Conservation (phyloP, 2,113 vertebrate species). For the Serilophus lunatus region DNA sequence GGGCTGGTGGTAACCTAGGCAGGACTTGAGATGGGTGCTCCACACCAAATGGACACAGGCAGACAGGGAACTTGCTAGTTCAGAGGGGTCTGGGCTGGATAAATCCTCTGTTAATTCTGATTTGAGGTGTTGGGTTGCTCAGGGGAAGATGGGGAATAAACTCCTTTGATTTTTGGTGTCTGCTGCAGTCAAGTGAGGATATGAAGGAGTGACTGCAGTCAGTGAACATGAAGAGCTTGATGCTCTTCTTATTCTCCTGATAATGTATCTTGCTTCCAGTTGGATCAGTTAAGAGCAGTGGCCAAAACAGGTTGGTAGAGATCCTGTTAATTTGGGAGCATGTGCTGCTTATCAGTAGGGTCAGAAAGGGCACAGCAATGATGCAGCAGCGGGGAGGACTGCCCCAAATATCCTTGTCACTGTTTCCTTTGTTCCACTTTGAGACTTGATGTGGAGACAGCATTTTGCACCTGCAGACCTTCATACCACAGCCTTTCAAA, state of each 20-base stretch:
- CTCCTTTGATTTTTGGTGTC: neutral
- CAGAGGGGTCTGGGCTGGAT: neutral
- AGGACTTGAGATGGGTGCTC: neutral
- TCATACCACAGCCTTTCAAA: neutral
- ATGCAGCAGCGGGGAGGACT: neutral
- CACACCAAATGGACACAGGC: neutral
- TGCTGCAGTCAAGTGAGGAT: neutral
- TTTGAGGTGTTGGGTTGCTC: neutral
- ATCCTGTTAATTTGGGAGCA: neutral
- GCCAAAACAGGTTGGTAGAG: neutral
- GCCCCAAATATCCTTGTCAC: neutral
- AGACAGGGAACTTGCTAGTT: neutral
- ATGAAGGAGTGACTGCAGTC: neutral
- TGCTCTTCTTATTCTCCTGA: neutral
- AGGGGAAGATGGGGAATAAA: neutral
- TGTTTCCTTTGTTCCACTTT: neutral
- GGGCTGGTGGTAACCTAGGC: rapidly evolving
- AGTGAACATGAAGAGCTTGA: neutral
- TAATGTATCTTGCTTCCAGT: neutral
- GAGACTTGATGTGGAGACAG: neutral
- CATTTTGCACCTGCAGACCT: rapidly evolving
- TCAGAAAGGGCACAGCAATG: neutral
- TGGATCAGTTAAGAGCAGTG: neutral
- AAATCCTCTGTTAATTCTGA: neutral
- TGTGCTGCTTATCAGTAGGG: rapidly evolving